phyloP scores from a whole-genome alignment of 1,140 invertebrate genomes.

The Drosophila eugracilis region DNA sequence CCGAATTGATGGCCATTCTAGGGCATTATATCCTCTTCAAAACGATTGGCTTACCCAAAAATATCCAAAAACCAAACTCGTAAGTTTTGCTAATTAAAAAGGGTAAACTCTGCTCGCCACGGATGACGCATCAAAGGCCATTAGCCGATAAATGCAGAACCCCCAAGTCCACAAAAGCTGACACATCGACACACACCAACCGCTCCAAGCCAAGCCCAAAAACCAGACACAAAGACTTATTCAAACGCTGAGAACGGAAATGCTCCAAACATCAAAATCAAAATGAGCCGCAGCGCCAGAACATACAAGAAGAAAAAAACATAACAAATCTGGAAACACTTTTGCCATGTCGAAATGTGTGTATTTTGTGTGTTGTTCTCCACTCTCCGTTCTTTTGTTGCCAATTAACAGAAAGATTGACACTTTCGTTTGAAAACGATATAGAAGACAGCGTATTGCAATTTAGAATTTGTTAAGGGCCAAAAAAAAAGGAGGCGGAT shows the following conservation, averaged over 20 bases:
- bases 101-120: constrained; percentile 50
- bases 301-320: constrained; percentile 12
- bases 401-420: constrained; percentile 82
- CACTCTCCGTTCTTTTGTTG: constrained; percentile 51
- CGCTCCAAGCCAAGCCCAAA: constrained; percentile 57
- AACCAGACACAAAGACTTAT: constrained; percentile 34
- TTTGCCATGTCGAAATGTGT: constrained; percentile 38
- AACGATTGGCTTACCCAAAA: constrained; percentile 5
- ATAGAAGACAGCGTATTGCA: constrained; percentile 63
- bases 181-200: constrained; percentile 25
- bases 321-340: constrained; percentile 37
- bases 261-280: constrained; percentile 60
- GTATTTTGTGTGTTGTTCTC: constrained; percentile 17
- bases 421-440: constrained; percentile 77
- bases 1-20: neutral
- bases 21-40: neutral
- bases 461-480: constrained; percentile 67
- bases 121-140: constrained; percentile 77
- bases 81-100: constrained; percentile 68
- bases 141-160: constrained; percentile 67
- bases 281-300: constrained; percentile 54
- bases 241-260: constrained; percentile 74
- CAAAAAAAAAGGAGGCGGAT: neutral
- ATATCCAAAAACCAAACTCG: constrained; percentile 19
- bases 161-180: constrained; percentile 6